Percentiles rank a stretch among this genome's conserved stretches.
Evolutionary conservation across 2,797 vertebrate species (phyloP).

Genomic region (Numenius phaeopus): DNA sequence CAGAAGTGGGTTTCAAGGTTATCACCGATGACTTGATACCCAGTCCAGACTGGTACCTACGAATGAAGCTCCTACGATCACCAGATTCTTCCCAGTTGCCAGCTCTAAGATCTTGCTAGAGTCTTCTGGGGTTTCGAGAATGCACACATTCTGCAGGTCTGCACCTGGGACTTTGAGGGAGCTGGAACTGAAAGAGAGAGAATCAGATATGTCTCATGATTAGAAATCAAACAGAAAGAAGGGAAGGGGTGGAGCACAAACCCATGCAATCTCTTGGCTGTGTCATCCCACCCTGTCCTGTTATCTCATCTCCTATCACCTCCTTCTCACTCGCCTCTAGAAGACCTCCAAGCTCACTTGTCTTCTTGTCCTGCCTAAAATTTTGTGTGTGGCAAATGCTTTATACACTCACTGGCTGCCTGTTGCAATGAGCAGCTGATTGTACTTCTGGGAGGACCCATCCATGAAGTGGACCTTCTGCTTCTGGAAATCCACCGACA

Average conservation of each 20-base stretch:
- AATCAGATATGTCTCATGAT: not conserved
- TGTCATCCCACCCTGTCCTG: not conserved
- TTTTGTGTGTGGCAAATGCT: too few relatives aligned
- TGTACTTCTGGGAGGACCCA: conserved; percentile 81
- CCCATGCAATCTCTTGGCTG: not conserved
- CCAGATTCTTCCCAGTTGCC: conserved; percentile 76
- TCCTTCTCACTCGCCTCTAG: not conserved
- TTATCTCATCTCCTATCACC: not conserved
- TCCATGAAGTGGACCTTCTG: conserved; percentile 81
- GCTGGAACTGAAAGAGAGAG: conserved; percentile 75
- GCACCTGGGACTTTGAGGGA: conserved; percentile 82
- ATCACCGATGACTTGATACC: not conserved
- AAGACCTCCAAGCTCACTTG: not conserved
- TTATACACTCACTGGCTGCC: conserved; percentile 82
- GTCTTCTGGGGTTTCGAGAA: conserved; percentile 83
- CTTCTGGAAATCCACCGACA: conserved; percentile 76
- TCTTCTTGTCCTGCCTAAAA: not conserved
- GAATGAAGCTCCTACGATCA: conserved; percentile 89
- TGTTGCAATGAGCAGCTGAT: conserved; percentile 88
- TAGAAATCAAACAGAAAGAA: not conserved
- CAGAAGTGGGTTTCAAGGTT: not conserved
- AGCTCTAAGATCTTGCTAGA: conserved; percentile 81
- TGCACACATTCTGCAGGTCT: conserved; percentile 82
- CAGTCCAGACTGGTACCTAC: conserved; percentile 78
- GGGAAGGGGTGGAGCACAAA: not conserved